Evolutionary conservation across 2,888 invertebrate species (phyloP).

Genomic region (Morpho deidamia): DNA sequence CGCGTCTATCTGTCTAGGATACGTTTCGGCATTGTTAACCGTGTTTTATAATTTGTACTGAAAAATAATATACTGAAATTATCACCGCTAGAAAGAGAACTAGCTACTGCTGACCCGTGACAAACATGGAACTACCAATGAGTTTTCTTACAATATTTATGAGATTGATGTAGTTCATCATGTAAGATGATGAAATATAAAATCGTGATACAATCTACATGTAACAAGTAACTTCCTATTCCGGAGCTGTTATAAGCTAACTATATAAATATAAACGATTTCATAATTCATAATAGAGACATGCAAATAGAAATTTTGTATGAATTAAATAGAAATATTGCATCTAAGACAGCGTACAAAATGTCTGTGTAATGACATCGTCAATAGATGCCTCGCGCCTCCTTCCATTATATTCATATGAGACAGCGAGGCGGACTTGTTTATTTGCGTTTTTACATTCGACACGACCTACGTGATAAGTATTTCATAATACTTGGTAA

Average conservation of each 20-base stretch:
- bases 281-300: too few species aligned
- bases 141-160: too few species aligned
- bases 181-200: too few species aligned
- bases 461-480: slow-evolving; percentile 1
- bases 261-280: too few species aligned
- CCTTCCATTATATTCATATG: slow-evolving; percentile 72
- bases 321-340: slow-evolving; percentile 1
- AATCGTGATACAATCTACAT: too few species aligned
- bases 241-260: too few species aligned
- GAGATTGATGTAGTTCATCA: too few species aligned
- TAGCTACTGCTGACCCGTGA: too few species aligned
- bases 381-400: slow-evolving; percentile 44
- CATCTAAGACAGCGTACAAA: slow-evolving; percentile 2
- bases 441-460: slow-evolving; percentile 22
- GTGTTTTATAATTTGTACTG: background rate
- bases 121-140: too few species aligned
- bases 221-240: too few species aligned
- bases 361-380: slow-evolving; percentile 47
- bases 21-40: background rate
- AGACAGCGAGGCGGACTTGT: slow-evolving; percentile 37
- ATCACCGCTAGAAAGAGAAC: too few species aligned
- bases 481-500: background rate
- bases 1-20: slow-evolving; percentile 41
- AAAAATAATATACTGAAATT: too few species aligned
- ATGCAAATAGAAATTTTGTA: background rate